Conservation (phyloP, 2,797 vertebrate genomes). For the Mormyrus proboscirostris region DNA sequence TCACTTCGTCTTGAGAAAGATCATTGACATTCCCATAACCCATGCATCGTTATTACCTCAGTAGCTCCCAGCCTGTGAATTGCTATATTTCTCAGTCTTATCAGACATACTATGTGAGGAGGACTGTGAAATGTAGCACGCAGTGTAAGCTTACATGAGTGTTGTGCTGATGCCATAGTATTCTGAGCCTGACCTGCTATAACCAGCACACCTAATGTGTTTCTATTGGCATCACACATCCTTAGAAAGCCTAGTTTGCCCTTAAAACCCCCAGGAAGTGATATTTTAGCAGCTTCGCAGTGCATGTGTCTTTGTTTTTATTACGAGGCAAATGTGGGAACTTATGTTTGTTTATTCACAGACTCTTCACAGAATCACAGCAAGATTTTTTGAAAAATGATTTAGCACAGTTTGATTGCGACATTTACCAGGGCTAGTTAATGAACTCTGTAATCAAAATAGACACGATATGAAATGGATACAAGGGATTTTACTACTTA, state of each 20-base stretch:
- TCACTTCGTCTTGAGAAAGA: not conserved
- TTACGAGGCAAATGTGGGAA: not conserved
- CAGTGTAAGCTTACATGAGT: not conserved
- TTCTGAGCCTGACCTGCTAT: not conserved
- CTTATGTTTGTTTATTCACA: constrained; percentile 8
- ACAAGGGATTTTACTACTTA: constrained; percentile 40
- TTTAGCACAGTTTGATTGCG: constrained; percentile 44
- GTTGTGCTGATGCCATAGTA: not conserved
- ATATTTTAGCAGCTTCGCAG: not conserved
- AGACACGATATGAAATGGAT: constrained; percentile 39
- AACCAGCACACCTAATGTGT: constrained; percentile 2
- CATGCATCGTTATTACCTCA: not conserved
- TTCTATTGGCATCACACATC: not conserved
- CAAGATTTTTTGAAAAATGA: constrained; percentile 35
- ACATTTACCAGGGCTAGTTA: constrained; percentile 53
- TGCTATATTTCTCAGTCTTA: not conserved
- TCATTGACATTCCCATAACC: not conserved
- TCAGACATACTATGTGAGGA: not conserved
- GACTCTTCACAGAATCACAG: not conserved
- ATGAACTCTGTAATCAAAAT: constrained; percentile 53
- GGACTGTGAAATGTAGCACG: not conserved
- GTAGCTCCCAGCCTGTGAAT: not conserved
- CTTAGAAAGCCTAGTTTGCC: not conserved
- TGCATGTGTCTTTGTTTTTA: constrained; percentile 9
- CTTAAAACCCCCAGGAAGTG: not conserved